Evolutionary conservation across 2,888 invertebrate genomes (phyloP).

Genomic region (Drosophila helvetica): DNA sequence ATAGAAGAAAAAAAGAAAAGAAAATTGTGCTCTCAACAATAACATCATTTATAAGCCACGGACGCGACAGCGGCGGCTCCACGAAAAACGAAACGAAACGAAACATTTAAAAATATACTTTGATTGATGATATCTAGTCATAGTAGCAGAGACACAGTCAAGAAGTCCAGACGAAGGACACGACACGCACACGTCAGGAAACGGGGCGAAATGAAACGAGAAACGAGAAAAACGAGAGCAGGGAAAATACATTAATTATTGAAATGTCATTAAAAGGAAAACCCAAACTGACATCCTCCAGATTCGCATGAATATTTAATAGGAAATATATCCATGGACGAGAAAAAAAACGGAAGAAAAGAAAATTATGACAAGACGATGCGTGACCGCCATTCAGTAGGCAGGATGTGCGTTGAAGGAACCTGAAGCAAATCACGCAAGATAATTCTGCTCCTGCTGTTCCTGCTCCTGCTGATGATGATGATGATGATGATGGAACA

Average conservation of each 20-base stretch:
- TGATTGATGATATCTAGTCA: conserved; percentile 71
- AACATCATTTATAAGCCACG: conserved; percentile 74
- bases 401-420: conserved; percentile 58
- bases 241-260: conserved; percentile 81
- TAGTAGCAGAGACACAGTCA: conserved; percentile 41
- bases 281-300: conserved; percentile 63
- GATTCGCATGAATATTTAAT: conserved; percentile 79
- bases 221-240: conserved; percentile 52
- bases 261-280: conserved; percentile 79
- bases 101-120: conserved; percentile 70
- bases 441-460: conserved; percentile 12
- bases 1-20: conserved; percentile 45
- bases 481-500: conserved; percentile 48
- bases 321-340: conserved; percentile 38
- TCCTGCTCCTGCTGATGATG: neutral
- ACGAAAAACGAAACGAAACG: conserved; percentile 31
- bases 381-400: conserved; percentile 69
- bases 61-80: conserved; percentile 59
- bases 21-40: conserved; percentile 35
- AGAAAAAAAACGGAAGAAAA: conserved; percentile 11
- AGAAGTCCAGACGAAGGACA: conserved; percentile 69
- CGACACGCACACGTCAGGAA: conserved; percentile 69
- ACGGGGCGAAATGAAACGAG: conserved; percentile 9
- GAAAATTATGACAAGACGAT: conserved; percentile 69
- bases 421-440: conserved; percentile 69